Percentiles rank a stretch among this genome's conserved stretches.
Conservation (phyloP, 2,113 vertebrate species). For the Megatriorchis doriae region DNA sequence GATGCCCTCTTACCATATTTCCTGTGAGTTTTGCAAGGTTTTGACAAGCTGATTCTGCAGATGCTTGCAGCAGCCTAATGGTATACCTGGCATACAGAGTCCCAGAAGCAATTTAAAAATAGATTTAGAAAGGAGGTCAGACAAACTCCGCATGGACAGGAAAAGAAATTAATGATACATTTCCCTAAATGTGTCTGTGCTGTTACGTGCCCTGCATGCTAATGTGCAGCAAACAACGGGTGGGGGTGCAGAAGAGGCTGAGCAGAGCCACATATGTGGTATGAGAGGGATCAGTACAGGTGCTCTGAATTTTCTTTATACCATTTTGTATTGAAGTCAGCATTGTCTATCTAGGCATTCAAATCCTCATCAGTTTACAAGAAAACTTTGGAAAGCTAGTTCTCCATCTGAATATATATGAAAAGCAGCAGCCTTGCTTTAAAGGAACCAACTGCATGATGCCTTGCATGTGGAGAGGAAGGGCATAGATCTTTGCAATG, state of each 20-base stretch:
- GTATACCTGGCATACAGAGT: constrained; percentile 60
- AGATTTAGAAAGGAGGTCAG: constrained; percentile 71
- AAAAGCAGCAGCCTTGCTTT: not conserved
- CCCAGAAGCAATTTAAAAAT: constrained; percentile 68
- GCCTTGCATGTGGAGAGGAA: not conserved
- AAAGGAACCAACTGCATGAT: not conserved
- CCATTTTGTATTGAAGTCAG: not conserved
- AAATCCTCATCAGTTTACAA: not conserved
- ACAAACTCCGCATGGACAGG: constrained; percentile 48
- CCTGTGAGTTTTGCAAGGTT: not conserved
- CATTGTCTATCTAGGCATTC: not conserved
- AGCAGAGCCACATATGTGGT: not conserved
- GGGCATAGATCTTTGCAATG: not conserved
- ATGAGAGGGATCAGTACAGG: not conserved
- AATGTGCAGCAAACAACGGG: not conserved
- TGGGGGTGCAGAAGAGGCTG: not conserved
- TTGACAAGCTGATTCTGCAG: not conserved
- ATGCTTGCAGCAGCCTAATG: not conserved
- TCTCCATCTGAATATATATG: not conserved
- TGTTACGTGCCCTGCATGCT: not conserved
- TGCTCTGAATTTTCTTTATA: not conserved
- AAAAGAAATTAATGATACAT: constrained; percentile 60
- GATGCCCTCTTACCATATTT: not conserved
- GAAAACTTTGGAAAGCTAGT: not conserved
- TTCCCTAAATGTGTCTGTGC: constrained; percentile 25